Base-by-base conservation (phyloP, 35 echinoderm and acorn worm species). In the Lytechinus variegatus region DNA sequence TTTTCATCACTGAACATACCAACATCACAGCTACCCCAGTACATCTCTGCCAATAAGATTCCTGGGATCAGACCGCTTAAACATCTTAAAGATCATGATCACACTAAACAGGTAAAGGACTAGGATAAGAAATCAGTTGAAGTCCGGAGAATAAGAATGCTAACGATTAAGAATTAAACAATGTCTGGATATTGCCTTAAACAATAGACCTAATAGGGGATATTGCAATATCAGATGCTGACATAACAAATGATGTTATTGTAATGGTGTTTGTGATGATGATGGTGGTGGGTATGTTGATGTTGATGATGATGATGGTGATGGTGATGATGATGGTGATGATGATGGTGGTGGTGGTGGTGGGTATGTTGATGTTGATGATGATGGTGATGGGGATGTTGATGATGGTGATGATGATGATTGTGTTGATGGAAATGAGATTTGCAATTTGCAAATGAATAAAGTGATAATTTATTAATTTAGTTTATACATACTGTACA, bases 51-150 rank as follows among this genome's bases (percentile, higher is more conserved):
- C 92, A 28, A 94, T 86, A 94, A 94, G 92, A 92, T 94, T 86
- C 91, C 61, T 89, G 91, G 86, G 16, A 54, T 90, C 87, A 95
- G 0, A 89, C 54, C 94, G 27, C 72, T 95, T 29, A 97, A 89
- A 72, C 97, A 97, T 52, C 94, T 97, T 16, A 97, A 97, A 87
- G 96, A 97, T 53, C 95, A 97, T 92, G 96, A 99, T 87, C 97
- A 99, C 87, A 99, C 96, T 11, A 90, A 96, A 87, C 93, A 94
- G 96, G 98, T 97, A 88, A 54, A 79, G 57, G 27, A 57, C 44
- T 90, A 54, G 1, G 92, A 92, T 44, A 3, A 92, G 33, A 10
- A 54, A 11, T 53, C 14, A 27, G 92, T 52, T 57, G 92, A 94
- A 94, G 29, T 54, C n/a, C 57, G 9, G 92, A 94, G 27, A 54